Evolutionary conservation across 2,113 vertebrate species (phyloP).

Genomic region (Lycaon pictus): DNA sequence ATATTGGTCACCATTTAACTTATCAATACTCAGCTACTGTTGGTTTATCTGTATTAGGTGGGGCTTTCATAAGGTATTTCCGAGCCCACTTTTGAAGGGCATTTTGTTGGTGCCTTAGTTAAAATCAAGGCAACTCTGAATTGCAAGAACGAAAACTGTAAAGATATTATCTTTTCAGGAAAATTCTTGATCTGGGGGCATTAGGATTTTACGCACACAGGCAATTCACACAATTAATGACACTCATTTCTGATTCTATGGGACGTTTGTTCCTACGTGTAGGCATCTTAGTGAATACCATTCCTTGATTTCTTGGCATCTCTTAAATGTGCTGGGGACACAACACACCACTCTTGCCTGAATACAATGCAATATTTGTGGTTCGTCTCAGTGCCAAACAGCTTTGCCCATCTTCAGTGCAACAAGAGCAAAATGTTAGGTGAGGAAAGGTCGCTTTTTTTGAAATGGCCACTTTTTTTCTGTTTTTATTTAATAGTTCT

Average conservation of each 20-base stretch:
- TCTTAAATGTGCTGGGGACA: neutral
- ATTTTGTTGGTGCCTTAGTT: neutral
- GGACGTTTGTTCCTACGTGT: neutral
- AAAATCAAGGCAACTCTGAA: neutral
- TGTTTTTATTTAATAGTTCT: neutral
- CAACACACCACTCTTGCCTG: neutral
- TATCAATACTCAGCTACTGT: neutral
- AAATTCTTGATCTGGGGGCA: neutral
- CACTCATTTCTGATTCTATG: neutral
- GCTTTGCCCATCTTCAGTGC: neutral
- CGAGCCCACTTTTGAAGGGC: neutral
- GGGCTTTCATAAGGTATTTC: neutral
- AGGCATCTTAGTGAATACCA: neutral
- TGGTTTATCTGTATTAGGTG: neutral
- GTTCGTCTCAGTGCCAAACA: neutral
- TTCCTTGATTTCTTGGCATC: neutral
- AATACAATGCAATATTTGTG: neutral
- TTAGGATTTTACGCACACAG: too few relatives aligned
- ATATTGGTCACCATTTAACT: neutral
- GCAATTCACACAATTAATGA: neutral
- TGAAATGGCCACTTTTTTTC: neutral
- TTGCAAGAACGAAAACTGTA: neutral
- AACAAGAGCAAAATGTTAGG: neutral
- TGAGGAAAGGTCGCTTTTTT: neutral
- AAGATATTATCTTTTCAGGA: neutral